Evolutionary conservation across 2,113 vertebrate genomes (phyloP), one percentile per base, ranked within the genome.

Genomic region (Rhinichthys klamathensis): DNA sequence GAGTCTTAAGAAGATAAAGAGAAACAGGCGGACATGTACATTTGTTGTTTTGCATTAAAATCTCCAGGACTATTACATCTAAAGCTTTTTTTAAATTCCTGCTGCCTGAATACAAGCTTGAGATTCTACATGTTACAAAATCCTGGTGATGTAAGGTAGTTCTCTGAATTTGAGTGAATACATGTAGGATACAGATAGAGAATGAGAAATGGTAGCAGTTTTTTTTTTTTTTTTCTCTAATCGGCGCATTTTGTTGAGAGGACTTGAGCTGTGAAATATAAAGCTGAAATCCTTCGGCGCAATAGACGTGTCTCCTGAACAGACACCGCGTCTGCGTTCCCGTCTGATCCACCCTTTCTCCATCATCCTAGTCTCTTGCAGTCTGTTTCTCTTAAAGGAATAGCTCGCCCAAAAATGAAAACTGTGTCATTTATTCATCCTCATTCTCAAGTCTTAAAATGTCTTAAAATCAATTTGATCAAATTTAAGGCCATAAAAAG

Each of bases 1-100:
- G 49, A 70, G 32, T 74, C 58, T 41, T 85, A 75, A 75, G 85
- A 82, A 79, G 70, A 86, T 86, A 84, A 86, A 84, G 46, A 23
- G 25, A 65, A 56, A 49, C 25, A 60, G 75, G 56, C 18, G 1
- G 21, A 32, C 30, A 41, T 85, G 83, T 80, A 80, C 63, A 88
- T 88, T 84, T 80, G 82, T 80, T 54, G 61, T 56, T 84, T 63
- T 65, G 51, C 60, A 18, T 86, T 78, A 32, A 58, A 80, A 80
- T 65, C 80, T 84, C 70, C 27, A 86, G 84, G 41, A 67, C 38
- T 27, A 46, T 69, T 70, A 23, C 67, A 69, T 46, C 67, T 51
- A 77, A 83, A 70, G 72, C 70, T 61, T 72, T 61, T 72, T 81
- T 65, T 82, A 25, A 72, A 82, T 35, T 58, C 30, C 67, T 6